Evolutionary conservation across 2,113 vertebrate genomes (phyloP).

Genomic region (Gobiocypris rarus): DNA sequence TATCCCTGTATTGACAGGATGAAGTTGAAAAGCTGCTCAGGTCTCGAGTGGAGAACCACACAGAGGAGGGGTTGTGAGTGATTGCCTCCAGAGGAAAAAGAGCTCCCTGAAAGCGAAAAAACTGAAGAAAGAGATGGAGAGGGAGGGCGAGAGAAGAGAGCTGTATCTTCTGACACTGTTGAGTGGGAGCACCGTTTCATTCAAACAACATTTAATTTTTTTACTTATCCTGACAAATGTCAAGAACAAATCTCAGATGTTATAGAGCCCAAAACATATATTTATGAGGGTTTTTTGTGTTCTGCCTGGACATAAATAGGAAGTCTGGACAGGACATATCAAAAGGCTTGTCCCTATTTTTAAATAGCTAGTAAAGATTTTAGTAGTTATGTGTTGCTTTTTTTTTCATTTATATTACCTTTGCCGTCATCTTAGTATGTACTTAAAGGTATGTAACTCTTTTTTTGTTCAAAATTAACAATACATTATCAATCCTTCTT

Average conservation of each 20-base stretch:
- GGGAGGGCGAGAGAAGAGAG: slow-evolving; percentile 57
- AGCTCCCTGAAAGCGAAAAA: not conserved
- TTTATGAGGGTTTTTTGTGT: not conserved
- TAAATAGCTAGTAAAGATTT: not conserved
- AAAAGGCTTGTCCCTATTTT: not conserved
- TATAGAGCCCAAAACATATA: not conserved
- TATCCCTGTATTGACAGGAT: slow-evolving; percentile 69
- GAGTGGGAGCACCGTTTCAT: not conserved
- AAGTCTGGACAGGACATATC: not conserved
- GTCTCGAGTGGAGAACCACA: slow-evolving; percentile 51
- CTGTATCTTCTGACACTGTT: slow-evolving; percentile 53
- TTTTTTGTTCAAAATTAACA: too few relatives aligned
- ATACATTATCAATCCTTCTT: too few relatives aligned
- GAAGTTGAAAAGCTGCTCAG: slow-evolving; percentile 64
- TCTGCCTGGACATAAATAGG: not conserved
- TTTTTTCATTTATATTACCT: too few relatives aligned
- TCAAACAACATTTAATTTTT: not conserved
- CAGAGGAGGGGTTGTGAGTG: not conserved
- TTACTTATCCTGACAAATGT: not conserved
- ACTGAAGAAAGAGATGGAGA: slow-evolving; percentile 23
- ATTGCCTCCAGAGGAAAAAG: slow-evolving; percentile 47
- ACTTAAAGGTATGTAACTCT: too few relatives aligned
- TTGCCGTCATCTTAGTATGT: too few relatives aligned
- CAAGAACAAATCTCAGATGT: not conserved
- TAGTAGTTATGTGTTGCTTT: not conserved